Conservation (phyloP, 2,797 vertebrate species). For the Gallinago stenura region DNA sequence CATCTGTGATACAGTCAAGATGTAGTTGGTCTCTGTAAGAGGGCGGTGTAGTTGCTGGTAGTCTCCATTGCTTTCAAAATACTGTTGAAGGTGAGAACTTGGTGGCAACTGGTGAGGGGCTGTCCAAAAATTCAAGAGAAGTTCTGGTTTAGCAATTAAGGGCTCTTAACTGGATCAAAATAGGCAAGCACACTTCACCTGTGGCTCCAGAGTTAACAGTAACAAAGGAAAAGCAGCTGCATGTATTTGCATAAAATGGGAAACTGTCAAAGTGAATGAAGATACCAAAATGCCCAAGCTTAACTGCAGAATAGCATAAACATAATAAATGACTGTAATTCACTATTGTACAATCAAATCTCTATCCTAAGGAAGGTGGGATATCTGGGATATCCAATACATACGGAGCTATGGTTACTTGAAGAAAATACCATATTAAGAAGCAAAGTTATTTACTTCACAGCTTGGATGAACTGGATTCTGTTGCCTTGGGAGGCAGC, state of each 20-base stretch:
- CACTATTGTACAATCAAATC: neutral
- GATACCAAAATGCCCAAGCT: neutral
- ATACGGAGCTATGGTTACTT: neutral
- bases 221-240: neutral
- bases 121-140: neutral
- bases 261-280: neutral
- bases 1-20: neutral
- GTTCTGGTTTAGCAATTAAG: neutral
- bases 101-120: neutral
- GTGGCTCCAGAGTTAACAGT: neutral
- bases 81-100: neutral
- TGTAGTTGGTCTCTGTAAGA: rapidly evolving
- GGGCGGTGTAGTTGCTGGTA: neutral
- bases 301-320: neutral
- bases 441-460: neutral
- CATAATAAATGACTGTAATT: neutral
- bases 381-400: neutral
- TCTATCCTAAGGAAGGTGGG: neutral
- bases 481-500: neutral
- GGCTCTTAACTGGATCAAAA: neutral
- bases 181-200: neutral
- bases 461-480: neutral
- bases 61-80: neutral
- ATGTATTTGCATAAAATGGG: neutral
- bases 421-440: neutral